Base-by-base conservation (phyloP, 2,888 invertebrate species). In the Branchipolynoe longqiensis region DNA sequence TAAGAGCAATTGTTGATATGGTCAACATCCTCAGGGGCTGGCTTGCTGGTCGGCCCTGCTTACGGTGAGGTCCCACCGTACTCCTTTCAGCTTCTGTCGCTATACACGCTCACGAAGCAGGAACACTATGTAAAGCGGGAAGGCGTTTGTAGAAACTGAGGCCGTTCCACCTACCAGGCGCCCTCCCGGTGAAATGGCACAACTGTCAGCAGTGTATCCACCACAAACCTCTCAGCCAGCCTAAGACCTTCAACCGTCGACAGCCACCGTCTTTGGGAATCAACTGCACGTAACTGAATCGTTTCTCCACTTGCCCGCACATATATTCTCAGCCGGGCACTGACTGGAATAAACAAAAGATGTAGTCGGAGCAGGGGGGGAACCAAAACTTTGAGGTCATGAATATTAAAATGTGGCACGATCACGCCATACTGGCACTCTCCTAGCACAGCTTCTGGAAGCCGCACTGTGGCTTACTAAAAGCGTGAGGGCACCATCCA, bases 81-180 rank as follows among this genome's bases (percentile, higher is more conserved):
- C 31, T 62, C 62, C 14, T 36, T 22, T 36, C 69, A 36, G 36
- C 69, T 62, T 33, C 69, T 14, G 69, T 69, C 69, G 69, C 33
- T 38, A 69, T 22, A 33, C 69, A 38, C 69, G 69, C 38, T 38
- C 25, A 8, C 58, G 38, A 69, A 64, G 64, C n/a, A n/a, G n/a
- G n/a, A n/a, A n/a, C n/a, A n/a, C n/a, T n/a, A n/a, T n/a, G n/a
- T 64, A 59, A 59, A 69, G 69, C 69, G 69, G 69, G 69, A 69
- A 69, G 12, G 69, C 38, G 69, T 69, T 48, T 69, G 69, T 69
- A 69, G 38, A 69, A 69, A 33, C 36, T 69, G 6, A 1, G 36
- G 69, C 62, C 33, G 6, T 69, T 33, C 69, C 0, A 69, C 69
- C 22, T 12, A 18, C 3, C 69, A 1, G 38, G 14, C 69, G 14